phyloP scores from a whole-genome alignment of 2,113 vertebrate species.

The Tetrao urogallus region DNA sequence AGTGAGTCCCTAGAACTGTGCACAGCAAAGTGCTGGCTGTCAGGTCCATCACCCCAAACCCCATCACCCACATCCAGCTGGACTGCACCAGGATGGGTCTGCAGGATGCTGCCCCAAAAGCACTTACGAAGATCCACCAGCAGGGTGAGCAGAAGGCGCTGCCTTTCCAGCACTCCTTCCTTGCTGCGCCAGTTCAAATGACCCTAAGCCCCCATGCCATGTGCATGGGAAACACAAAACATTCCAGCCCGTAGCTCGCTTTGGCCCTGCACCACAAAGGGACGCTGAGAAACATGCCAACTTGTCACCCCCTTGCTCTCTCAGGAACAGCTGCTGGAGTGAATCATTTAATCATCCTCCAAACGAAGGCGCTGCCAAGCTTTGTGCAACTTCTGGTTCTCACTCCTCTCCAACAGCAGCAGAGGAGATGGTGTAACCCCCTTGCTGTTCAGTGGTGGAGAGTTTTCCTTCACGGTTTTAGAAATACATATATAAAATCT shows the following conservation, averaged over 20 bases:
- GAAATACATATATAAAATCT: neutral
- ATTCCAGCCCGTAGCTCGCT: neutral
- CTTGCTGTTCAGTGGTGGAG: rapidly evolving
- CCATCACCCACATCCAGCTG: rapidly evolving
- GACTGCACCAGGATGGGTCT: neutral
- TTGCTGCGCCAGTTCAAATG: neutral
- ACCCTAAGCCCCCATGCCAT: neutral
- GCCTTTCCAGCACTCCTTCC: neutral
- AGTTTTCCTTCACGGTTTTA: neutral
- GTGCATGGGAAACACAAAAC: neutral
- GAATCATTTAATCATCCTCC: slow-evolving; percentile 16
- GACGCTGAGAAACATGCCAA: rapidly evolving
- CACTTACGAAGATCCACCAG: neutral
- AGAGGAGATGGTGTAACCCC: neutral
- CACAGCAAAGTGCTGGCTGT: neutral
- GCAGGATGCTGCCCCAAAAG: neutral
- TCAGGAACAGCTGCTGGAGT: neutral
- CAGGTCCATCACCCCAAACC: neutral
- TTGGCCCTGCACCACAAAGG: neutral
- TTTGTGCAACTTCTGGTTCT: neutral
- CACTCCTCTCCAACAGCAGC: neutral
- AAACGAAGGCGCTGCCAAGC: neutral
- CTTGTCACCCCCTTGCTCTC: rapidly evolving
- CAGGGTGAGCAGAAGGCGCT: neutral
- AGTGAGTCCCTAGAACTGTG: rapidly evolving